These are phyloP conservation scores for Mareca strepera DNA, from an alignment of 2,797 vertebrate genomes.

Conservation along the genomic window DNA sequence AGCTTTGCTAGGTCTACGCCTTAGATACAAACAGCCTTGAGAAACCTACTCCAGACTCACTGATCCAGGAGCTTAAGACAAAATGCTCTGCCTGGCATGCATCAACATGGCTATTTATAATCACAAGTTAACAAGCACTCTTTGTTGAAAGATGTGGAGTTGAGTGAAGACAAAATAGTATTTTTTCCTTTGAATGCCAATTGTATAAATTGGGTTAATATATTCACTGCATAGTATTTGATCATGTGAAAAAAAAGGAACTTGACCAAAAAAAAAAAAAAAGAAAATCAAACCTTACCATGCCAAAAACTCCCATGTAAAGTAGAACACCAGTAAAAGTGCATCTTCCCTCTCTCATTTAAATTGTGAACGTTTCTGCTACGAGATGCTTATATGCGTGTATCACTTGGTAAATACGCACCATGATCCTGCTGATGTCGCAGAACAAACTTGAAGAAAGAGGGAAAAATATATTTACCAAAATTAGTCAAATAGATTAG, in stretches of 20 bases:
- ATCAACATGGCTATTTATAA: background rate
- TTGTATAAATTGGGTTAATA: background rate
- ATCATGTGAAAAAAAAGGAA: background rate
- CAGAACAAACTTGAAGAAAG: background rate
- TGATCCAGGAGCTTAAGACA: conserved; percentile 19
- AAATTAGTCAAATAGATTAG: background rate
- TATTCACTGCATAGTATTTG: background rate
- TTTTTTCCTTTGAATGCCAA: background rate
- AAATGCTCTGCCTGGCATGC: conserved; percentile 25
- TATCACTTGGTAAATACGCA: background rate
- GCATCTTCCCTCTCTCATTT: background rate
- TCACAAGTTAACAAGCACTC: background rate
- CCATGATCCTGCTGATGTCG: background rate
- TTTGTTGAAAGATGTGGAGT: background rate
- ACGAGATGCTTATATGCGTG: accelerated
- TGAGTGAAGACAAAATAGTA: background rate
- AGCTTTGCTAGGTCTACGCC: background rate
- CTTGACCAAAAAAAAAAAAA: background rate
- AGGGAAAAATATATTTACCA: background rate
- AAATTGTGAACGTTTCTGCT: background rate
- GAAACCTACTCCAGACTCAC: background rate
- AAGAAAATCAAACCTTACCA: background rate
- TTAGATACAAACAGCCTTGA: background rate
- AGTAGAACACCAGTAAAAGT: background rate
- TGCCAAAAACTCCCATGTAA: background rate